These are phyloP conservation scores for Scaptomyza caliginosa DNA, from an alignment of 2,888 invertebrate species.

Conservation along the genomic window DNA sequence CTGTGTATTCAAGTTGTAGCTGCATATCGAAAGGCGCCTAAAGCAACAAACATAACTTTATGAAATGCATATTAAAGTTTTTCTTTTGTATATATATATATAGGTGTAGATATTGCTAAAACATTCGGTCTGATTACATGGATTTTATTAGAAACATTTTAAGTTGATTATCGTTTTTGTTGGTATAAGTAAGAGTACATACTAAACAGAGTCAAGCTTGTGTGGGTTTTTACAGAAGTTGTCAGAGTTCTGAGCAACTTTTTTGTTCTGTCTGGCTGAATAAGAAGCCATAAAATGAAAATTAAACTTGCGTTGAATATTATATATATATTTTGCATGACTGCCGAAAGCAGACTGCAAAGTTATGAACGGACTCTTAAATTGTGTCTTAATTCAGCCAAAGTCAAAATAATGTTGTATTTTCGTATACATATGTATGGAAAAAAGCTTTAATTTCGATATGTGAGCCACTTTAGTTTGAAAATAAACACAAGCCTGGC, in stretches of 20 bases:
- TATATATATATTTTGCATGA: background rate
- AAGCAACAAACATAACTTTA: no score
- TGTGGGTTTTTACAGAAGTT: background rate
- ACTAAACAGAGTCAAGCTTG: background rate
- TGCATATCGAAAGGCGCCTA: no score
- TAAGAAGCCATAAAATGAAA: slow-evolving; percentile 9
- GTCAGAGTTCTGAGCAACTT: background rate
- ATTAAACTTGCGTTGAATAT: background rate
- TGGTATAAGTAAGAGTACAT: background rate
- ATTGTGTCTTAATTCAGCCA: slow-evolving; percentile 16
- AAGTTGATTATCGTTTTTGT: background rate
- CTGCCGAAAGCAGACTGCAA: background rate
- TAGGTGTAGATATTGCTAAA: no score
- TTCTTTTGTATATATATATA: no score
- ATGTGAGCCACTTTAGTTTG: background rate
- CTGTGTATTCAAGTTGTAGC: background rate
- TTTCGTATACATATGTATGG: background rate
- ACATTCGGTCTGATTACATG: no score
- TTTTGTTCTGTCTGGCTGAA: background rate
- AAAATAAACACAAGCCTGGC: background rate
- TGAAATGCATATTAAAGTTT: no score
- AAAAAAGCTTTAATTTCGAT: background rate
- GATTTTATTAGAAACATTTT: background rate
- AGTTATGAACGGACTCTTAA: background rate
- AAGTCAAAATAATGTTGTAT: background rate